A percentile compares a stretch with the other conserved stretches of the same genome.
phyloP scores from a whole-genome alignment of 2,797 vertebrate genomes.

The Pangasius djambal region DNA sequence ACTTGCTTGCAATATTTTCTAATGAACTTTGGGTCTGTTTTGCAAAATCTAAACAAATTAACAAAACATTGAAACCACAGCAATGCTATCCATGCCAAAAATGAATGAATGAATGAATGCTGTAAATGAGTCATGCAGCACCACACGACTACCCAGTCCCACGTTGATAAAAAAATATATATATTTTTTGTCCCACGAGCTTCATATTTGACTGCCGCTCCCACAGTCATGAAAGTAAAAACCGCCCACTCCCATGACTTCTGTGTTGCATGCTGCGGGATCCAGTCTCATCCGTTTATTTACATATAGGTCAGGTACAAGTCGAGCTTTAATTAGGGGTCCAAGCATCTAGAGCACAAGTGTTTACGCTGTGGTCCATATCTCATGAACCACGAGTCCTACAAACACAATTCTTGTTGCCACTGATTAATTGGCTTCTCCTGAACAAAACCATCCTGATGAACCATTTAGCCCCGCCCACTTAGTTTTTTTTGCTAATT shows the following conservation, averaged over 20 bases:
- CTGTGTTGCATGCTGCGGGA: background rate
- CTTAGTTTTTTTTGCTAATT: background rate
- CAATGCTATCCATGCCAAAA: background rate
- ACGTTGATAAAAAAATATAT: background rate
- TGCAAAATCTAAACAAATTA: background rate
- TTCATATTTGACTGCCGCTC: background rate
- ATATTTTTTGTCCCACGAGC: background rate
- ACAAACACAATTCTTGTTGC: too few relatives aligned
- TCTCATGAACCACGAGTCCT: too few relatives aligned
- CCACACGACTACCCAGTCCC: background rate
- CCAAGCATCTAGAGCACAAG: background rate
- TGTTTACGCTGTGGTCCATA: background rate
- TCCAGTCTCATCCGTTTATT: background rate
- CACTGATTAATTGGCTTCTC: background rate
- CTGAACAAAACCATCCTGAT: background rate
- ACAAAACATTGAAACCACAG: background rate
- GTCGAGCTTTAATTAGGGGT: background rate
- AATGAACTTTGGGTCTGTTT: background rate
- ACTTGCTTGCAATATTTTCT: background rate
- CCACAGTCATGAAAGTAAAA: background rate
- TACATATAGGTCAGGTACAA: slow-evolving; percentile 11
- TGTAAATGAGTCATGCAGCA: background rate
- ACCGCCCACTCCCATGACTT: too few relatives aligned
- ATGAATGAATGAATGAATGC: background rate
- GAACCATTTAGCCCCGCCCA: background rate